Conservation (phyloP, 2,888 invertebrate genomes). For the Augiades crinisus region DNA sequence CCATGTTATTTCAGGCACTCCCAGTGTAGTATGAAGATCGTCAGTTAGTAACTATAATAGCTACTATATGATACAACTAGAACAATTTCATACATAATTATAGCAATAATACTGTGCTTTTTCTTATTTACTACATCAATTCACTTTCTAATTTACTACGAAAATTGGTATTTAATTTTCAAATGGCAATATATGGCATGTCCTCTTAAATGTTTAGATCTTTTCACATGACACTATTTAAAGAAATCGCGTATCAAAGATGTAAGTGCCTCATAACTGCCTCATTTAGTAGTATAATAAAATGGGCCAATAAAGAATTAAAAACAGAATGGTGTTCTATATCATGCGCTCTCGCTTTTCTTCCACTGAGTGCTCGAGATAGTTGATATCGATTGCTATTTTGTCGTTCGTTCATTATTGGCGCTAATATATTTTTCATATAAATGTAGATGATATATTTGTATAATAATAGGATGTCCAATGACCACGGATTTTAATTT, state of each 20-base stretch:
- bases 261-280: constrained; percentile 12
- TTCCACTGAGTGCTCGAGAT: background rate
- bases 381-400: background rate
- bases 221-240: no score
- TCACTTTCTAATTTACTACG: no score
- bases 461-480: background rate
- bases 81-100: no score
- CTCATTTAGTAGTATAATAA: background rate
- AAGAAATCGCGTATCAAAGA: background rate
- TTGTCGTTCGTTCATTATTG: background rate
- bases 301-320: background rate
- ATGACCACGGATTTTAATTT: constrained; percentile 8
- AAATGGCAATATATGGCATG: no score
- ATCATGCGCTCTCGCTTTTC: background rate
- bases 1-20: no score
- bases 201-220: no score
- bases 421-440: constrained; percentile 18
- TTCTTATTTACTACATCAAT: no score
- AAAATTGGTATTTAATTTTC: no score
- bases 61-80: no score
- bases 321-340: constrained; percentile 4
- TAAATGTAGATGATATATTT: constrained; percentile 6
- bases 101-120: no score
- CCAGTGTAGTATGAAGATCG: no score
- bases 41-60: no score